phyloP scores from a whole-genome alignment of 2,888 invertebrate species.

The Bibio marci region DNA sequence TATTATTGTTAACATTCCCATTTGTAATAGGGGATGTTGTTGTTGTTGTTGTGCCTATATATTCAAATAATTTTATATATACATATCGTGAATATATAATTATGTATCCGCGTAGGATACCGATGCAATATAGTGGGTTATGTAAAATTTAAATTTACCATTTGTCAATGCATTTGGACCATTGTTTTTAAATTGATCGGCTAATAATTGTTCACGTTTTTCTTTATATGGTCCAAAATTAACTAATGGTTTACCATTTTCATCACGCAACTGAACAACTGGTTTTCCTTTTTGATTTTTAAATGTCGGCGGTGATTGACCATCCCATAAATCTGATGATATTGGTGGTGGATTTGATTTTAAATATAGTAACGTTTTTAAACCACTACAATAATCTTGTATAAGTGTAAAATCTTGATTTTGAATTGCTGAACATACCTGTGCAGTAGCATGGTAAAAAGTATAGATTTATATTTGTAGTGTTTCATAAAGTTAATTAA shows the following conservation, averaged over 20 bases:
- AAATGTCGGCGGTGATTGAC: conserved; percentile 80
- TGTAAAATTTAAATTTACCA: no score
- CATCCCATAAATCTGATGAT: conserved; percentile 56
- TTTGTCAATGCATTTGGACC: conserved; percentile 21
- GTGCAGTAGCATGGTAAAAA: conserved; percentile 6
- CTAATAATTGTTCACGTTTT: conserved; percentile 46
- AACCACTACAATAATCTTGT: conserved; percentile 82
- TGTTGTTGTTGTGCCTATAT: conserved; percentile 9
- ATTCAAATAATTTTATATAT: no score
- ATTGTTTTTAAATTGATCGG: conserved; percentile 30
- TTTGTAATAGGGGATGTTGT: no score
- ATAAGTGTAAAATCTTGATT: conserved; percentile 97
- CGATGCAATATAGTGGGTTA: no score
- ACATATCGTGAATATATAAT: no score
- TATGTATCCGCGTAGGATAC: conserved; percentile 15
- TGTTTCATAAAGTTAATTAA: background rate
- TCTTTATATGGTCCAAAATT: conserved; percentile 75
- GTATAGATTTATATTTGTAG: background rate
- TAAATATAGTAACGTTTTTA: conserved; percentile 74
- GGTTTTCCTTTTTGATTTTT: conserved; percentile 91
- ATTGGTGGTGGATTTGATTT: conserved; percentile 42
- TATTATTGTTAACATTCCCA: no score
- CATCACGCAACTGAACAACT: conserved; percentile 44
- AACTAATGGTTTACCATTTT: conserved; percentile 60
- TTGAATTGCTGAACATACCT: conserved; percentile 91